Evolutionary conservation across 2,113 vertebrate genomes (phyloP).

Genomic region (Hemiscyllium ocellatum): DNA sequence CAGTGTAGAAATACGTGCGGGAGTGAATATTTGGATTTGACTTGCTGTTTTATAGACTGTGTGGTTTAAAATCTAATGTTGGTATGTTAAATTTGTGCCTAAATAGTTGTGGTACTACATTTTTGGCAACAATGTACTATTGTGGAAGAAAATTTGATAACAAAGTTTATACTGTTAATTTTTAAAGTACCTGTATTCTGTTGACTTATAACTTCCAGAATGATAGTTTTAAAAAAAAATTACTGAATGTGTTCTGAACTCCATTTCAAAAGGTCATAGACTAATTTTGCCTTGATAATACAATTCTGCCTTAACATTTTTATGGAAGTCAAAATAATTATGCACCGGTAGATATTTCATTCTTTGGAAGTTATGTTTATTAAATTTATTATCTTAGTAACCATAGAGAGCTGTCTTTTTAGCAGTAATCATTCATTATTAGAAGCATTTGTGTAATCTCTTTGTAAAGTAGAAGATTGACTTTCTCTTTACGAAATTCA

Average conservation of each 20-base stretch:
- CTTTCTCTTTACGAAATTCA: neutral
- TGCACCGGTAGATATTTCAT: neutral
- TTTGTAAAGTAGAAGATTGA: neutral
- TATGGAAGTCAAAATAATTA: no score
- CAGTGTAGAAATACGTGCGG: neutral
- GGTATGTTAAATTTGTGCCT: neutral
- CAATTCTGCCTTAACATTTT: no score
- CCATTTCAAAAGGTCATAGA: neutral
- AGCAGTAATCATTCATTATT: neutral
- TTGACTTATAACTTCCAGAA: neutral
- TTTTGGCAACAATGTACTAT: neutral
- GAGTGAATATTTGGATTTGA: neutral
- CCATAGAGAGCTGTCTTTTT: neutral
- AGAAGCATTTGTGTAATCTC: neutral
- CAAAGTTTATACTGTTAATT: neutral
- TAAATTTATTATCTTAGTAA: neutral
- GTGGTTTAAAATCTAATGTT: slow-evolving; percentile 16
- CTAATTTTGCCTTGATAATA: neutral
- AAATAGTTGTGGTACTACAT: neutral
- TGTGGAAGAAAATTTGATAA: neutral
- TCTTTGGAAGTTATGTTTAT: neutral
- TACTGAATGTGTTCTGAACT: neutral
- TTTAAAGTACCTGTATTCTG: neutral
- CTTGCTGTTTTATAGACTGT: neutral
- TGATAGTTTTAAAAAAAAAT: neutral